Base-by-base conservation (phyloP, 2,888 invertebrate species). In the Eurytoma adleriae region DNA sequence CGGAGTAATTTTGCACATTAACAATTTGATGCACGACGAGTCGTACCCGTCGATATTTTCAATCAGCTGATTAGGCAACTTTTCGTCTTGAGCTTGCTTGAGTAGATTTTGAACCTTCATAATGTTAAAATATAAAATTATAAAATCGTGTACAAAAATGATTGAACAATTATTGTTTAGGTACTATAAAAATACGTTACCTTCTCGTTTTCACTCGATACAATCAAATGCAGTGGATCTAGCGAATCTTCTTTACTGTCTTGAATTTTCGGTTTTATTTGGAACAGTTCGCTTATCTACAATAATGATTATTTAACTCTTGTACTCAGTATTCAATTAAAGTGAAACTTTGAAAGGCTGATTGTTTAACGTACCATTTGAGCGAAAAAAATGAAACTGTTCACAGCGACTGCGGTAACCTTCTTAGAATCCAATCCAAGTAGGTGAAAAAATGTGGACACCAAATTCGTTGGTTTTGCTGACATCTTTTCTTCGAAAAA, bases 311-410 rank as follows among this genome's bases (percentile, higher is more conserved):
- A 27, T 59, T n/a, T 54, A 56, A 48, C 16, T 27, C 1, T 40
- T 10, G n/a, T n/a, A n/a, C n/a, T n/a, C 30, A 30, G 4, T 16
- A 27, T 69, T 67, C 1, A 5, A 76, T 40, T 3, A 62, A n/a
- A n/a, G 3, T n/a, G 16, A 18, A 5, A n/a, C 16, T n/a, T 18
- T 52, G 4, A 30, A 3, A 4, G 30, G 4, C 30, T 30, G 30
- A 30, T 3, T 30, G 3, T 3, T 30, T 30, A 30, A 3, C 14
- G 52, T 80, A 96, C 96, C 94, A 96, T 92, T 91, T 96, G 96
- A 0, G 96, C 96, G 18, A 97, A 93, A 90, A 96, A 96, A 83
- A 97, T 94, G 18, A 96, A 92, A 24, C 95, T 96, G 89, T 97
- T 97, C 18, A 97, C 93, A 16, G 96, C 96, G 59, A 96, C 94